These are phyloP conservation scores for Drosophila siamana DNA, from an alignment of 2,888 invertebrate species.

Conservation along the genomic window DNA sequence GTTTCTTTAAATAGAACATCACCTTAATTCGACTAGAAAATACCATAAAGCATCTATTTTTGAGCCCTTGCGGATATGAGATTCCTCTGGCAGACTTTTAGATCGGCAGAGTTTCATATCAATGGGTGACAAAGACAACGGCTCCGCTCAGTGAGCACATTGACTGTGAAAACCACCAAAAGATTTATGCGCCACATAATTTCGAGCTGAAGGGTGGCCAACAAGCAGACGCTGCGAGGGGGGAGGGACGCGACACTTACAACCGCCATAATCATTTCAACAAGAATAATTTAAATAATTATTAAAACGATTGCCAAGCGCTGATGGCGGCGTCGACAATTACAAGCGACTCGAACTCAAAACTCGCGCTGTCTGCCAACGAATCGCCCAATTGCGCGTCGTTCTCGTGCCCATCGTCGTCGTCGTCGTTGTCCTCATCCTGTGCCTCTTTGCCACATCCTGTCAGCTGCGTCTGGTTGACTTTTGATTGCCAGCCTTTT, in stretches of 20 bases:
- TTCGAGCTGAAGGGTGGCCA: slow-evolving; percentile 32
- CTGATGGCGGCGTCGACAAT: slow-evolving; percentile 69
- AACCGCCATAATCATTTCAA: slow-evolving; percentile 81
- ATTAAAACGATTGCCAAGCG: slow-evolving; percentile 80
- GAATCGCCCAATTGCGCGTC: slow-evolving; percentile 57
- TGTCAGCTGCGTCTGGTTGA: slow-evolving; percentile 52
- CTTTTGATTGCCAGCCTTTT: slow-evolving; percentile 60
- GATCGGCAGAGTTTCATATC: slow-evolving; percentile 2
- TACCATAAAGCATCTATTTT: slow-evolving; percentile 23
- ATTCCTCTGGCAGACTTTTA: background rate
- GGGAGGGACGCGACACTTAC: slow-evolving; percentile 70
- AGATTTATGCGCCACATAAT: slow-evolving; percentile 82
- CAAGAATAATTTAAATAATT: slow-evolving; percentile 83
- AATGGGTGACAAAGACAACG: slow-evolving; percentile 13
- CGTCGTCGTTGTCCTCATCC: slow-evolving; percentile 22
- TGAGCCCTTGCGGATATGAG: background rate
- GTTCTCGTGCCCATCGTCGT: background rate
- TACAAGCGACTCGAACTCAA: slow-evolving; percentile 50
- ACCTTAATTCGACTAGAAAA: background rate
- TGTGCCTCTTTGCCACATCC: slow-evolving; percentile 34
- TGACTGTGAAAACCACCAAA: slow-evolving; percentile 76
- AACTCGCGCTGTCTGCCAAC: slow-evolving; percentile 52
- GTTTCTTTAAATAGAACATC: slow-evolving; percentile 11
- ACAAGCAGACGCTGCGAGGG: slow-evolving; percentile 9
- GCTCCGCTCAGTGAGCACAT: slow-evolving; percentile 38